phyloP scores from a whole-genome alignment of 1,140 invertebrate genomes.

The Euura lappo region DNA sequence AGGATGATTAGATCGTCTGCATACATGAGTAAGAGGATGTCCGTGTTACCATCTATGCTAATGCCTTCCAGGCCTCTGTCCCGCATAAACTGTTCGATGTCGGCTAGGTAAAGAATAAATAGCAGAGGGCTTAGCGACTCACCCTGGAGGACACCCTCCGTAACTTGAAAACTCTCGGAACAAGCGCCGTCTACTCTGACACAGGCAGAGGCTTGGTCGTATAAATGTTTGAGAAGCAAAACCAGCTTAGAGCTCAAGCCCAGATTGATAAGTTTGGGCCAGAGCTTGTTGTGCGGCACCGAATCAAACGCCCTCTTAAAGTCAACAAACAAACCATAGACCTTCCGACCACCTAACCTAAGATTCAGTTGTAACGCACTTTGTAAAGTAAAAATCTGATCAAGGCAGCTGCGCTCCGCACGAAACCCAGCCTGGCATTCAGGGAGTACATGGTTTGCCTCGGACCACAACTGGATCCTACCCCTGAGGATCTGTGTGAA shows the following conservation, averaged over 20 bases:
- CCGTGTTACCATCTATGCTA: background rate
- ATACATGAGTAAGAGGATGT: conserved; percentile 8
- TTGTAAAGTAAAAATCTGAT: no score
- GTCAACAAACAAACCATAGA: background rate
- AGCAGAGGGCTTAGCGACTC: no score
- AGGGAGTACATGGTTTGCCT: no score
- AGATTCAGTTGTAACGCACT: background rate
- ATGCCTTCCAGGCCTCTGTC: background rate
- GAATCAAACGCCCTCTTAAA: background rate
- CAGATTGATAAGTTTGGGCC: conserved; percentile 8
- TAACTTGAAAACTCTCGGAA: no score
- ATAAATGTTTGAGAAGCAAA: background rate
- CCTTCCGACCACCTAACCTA: background rate
- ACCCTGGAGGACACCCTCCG: no score
- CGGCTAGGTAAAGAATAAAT: conserved; percentile 4
- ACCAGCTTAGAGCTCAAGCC: conserved; percentile 15
- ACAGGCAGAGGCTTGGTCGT: conserved; percentile 8
- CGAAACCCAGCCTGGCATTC: no score
- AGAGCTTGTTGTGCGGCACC: conserved; percentile 9
- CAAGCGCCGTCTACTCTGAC: background rate
- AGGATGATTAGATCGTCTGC: conserved; percentile 17
- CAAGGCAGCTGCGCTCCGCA: no score
- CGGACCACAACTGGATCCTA: no score
- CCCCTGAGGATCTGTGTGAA: no score
- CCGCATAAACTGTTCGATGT: conserved; percentile 13